Evolutionary conservation across 2,113 vertebrate genomes (phyloP).

Genomic region (Sapajus apella): DNA sequence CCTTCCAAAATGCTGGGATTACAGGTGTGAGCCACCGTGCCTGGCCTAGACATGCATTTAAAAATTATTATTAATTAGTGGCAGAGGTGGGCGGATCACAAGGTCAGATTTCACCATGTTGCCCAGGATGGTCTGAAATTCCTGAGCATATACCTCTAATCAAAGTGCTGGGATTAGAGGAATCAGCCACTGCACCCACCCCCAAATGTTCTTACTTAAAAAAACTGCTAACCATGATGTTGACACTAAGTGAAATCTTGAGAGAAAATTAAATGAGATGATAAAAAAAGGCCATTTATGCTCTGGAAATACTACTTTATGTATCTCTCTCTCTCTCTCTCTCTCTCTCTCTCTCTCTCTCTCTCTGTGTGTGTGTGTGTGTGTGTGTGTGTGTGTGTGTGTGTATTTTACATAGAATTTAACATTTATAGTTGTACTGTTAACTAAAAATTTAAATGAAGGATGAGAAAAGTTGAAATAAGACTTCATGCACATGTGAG

Average conservation of each 20-base stretch:
- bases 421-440: background rate
- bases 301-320: background rate
- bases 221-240: background rate
- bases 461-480: background rate
- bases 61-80: no score
- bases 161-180: background rate
- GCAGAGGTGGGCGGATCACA: no score
- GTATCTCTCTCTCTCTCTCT: no score
- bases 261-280: conserved; percentile 21
- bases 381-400: no score
- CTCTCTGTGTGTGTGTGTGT: no score
- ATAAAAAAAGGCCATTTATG: background rate
- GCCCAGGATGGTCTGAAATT: background rate
- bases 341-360: no score
- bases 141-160: background rate
- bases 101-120: background rate
- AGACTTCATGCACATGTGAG: background rate
- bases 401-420: background rate
- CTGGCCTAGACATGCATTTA: no score
- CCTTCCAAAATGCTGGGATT: background rate
- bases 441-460: conserved; percentile 20
- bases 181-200: background rate
- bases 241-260: background rate
- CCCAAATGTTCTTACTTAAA: background rate
- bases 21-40: background rate